Evolutionary conservation across 2,797 vertebrate genomes (phyloP), one percentile per base, ranked within the genome.

Genomic region (Alosa sapidissima): DNA sequence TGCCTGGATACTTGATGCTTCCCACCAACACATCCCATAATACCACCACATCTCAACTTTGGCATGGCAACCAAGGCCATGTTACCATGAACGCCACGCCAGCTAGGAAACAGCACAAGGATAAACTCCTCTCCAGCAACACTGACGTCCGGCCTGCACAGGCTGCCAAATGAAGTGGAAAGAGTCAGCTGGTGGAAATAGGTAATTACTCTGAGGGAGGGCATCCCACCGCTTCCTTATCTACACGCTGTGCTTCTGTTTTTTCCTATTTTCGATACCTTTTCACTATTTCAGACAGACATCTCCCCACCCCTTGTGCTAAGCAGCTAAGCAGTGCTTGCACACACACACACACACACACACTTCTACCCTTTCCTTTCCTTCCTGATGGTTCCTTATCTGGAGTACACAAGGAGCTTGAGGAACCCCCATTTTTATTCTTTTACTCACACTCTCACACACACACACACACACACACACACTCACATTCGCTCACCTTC

Each of bases 1-100:
- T 75, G 68, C 68, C 68, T 75, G 68, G 68, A 75, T 75, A 75
- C 65, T 41, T 33, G 65, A 65, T 65, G 24, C 60, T 65, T 16
- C 65, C 65, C 9, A 72, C 28, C 36, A 24, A 13, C 68, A 36
- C 68, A 75, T 36, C 68, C 68, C 68, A 75, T 75, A 41, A 75
- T 75, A 75, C 36, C 36, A 19, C 33, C 68, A 41, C 68, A 75
- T 75, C 33, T 75, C 68, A 75, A 19, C 41, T 75, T 75, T 75
- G 68, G 68, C 68, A 75, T 75, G 68, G 68, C 68, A 75, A 75
- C 33, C 11, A 75, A 75, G 68, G 68, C 33, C 36, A 75, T 4
- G 14, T 75, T 75, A 75, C 68, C 36, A 41, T 36, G 68, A 41
- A 14, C 3, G 68, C 68, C 68, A 14, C 3, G 68, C 68, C 68